phyloP scores from a whole-genome alignment of 1,140 invertebrate genomes.

The Drosophila busckii region DNA sequence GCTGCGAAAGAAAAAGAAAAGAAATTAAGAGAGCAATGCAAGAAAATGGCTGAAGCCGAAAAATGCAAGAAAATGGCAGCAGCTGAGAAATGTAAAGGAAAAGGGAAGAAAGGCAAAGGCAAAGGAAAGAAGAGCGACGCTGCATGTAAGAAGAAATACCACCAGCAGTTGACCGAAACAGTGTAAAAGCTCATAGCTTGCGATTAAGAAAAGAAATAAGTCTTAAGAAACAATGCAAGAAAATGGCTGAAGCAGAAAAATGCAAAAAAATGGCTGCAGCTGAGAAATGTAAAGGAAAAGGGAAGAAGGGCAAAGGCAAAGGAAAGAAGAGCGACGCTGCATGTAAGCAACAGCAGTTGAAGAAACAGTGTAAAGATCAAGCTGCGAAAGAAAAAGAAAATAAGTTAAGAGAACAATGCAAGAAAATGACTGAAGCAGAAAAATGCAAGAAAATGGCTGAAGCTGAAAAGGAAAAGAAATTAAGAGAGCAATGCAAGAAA shows the following conservation, averaged over 20 bases:
- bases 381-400: not conserved
- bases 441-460: not conserved
- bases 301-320: not conserved
- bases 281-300: not conserved
- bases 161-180: not conserved
- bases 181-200: slow-evolving; percentile 1
- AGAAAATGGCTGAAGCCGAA: slow-evolving; percentile 2
- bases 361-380: too few species aligned
- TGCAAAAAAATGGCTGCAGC: slow-evolving; percentile 7
- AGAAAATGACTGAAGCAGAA: not conserved
- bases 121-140: slow-evolving; percentile 1
- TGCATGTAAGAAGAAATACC: not conserved
- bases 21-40: not conserved
- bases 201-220: not conserved
- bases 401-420: not conserved
- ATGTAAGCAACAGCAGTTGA: too few species aligned
- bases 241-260: not conserved
- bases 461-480: not conserved
- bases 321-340: too few species aligned
- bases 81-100: not conserved
- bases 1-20: not conserved
- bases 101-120: not conserved
- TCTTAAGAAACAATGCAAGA: slow-evolving; percentile 3
- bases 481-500: not conserved
- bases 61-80: not conserved